A percentile compares a stretch with the other conserved stretches of the same genome.
Conservation (phyloP, 1,140 invertebrate genomes). For the Cherax destructor region DNA sequence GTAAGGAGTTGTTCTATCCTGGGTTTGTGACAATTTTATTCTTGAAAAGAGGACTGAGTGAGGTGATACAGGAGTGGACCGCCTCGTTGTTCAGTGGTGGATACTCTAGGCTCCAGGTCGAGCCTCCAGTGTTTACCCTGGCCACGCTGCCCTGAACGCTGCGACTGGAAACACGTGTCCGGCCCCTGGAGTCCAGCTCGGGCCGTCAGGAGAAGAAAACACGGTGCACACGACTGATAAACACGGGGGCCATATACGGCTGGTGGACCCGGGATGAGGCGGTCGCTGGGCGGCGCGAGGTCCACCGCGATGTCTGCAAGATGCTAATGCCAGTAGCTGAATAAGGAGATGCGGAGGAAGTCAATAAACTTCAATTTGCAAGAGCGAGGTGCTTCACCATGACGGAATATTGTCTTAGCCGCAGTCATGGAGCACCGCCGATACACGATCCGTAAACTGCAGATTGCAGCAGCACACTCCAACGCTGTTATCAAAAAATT, state of each 20-base stretch:
- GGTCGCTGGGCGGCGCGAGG: neutral
- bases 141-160: neutral
- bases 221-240: conserved; percentile 20
- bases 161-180: conserved; percentile 48
- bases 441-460: neutral
- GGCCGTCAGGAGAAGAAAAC: conserved; percentile 24
- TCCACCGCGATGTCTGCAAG: conserved; percentile 14
- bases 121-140: conserved; percentile 20
- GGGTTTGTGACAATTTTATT: too few species aligned
- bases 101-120: conserved; percentile 6
- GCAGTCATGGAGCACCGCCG: neutral
- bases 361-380: conserved; percentile 54
- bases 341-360: conserved; percentile 34
- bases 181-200: neutral
- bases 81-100: neutral
- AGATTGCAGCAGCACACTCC: neutral
- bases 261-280: neutral
- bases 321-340: conserved; percentile 8
- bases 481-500: neutral
- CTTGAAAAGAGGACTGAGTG: too few species aligned
- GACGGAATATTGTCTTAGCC: conserved; percentile 38
- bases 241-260: conserved; percentile 34
- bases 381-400: conserved; percentile 26
- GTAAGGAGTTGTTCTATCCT: too few species aligned
- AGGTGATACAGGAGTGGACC: too few species aligned